Evolutionary conservation across 1,140 invertebrate species (phyloP).

Genomic region (Teleopsis dalmanni): DNA sequence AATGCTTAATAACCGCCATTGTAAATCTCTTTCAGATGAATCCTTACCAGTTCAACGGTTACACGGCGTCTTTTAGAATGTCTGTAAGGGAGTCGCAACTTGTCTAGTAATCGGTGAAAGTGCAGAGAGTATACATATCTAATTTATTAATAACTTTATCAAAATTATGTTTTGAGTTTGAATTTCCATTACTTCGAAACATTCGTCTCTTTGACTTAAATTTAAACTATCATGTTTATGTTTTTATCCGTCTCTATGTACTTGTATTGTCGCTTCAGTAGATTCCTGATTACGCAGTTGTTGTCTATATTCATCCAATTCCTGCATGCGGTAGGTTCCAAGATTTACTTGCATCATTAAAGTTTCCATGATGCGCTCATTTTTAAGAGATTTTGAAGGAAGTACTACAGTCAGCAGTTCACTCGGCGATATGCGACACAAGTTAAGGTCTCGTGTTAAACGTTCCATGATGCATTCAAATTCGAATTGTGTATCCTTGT

Average conservation of each 20-base stretch:
- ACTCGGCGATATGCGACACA: slow-evolving; percentile 85
- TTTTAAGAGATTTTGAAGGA: slow-evolving; percentile 87
- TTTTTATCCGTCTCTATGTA: slow-evolving; percentile 44
- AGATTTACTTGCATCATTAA: slow-evolving; percentile 88
- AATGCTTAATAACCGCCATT: too few relatives aligned
- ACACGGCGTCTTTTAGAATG: too few relatives aligned
- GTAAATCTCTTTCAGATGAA: too few relatives aligned
- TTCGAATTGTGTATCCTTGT: slow-evolving; percentile 77
- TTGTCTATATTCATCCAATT: slow-evolving; percentile 79
- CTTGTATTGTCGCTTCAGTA: slow-evolving; percentile 54
- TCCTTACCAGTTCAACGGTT: too few relatives aligned
- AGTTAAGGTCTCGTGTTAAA: slow-evolving; percentile 77
- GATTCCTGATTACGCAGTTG: slow-evolving; percentile 81
- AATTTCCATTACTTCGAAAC: too few relatives aligned
- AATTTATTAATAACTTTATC: too few relatives aligned
- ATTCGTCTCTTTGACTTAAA: slow-evolving; percentile 32
- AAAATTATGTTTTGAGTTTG: too few relatives aligned
- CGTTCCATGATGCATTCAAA: slow-evolving; percentile 89
- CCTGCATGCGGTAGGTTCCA: slow-evolving; percentile 86
- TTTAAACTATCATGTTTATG: slow-evolving; percentile 45
- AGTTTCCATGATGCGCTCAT: slow-evolving; percentile 86
- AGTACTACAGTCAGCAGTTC: slow-evolving; percentile 88
- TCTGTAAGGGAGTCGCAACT: too few relatives aligned
- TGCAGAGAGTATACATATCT: too few relatives aligned
- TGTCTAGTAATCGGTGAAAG: too few relatives aligned